A percentile compares a stretch with the other conserved stretches of the same genome.
phyloP scores from a whole-genome alignment of 2,797 vertebrate genomes.

The Pangasius larnaudii region DNA sequence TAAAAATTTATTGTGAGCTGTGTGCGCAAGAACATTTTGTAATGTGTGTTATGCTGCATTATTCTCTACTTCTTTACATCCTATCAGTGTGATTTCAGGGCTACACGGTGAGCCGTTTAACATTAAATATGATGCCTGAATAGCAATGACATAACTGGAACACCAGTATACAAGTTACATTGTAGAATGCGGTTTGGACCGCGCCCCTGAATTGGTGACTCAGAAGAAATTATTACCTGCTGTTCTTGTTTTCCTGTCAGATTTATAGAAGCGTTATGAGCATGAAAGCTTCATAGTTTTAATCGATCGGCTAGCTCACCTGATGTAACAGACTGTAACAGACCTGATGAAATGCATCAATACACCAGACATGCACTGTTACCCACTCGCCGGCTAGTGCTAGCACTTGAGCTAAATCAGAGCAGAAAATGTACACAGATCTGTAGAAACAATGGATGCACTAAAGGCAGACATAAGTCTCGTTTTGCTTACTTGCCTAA shows the following conservation, averaged over 20 bases:
- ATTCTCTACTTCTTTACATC: background rate
- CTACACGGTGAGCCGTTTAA: background rate
- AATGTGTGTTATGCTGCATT: background rate
- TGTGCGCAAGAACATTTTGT: background rate
- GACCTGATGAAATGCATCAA: too few relatives aligned
- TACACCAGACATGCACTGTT: too few relatives aligned
- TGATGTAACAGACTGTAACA: background rate
- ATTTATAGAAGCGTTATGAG: background rate
- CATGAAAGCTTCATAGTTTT: background rate
- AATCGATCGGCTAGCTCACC: background rate
- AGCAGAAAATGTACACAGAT: too few relatives aligned
- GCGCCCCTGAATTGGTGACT: background rate
- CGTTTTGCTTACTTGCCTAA: too few relatives aligned
- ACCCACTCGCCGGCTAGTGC: too few relatives aligned
- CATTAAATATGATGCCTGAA: background rate
- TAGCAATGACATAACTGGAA: background rate
- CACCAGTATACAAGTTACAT: background rate
- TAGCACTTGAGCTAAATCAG: too few relatives aligned
- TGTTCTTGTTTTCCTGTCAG: background rate
- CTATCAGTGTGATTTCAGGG: background rate
- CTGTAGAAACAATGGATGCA: too few relatives aligned
- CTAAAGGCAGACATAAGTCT: too few relatives aligned
- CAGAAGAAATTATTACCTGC: background rate
- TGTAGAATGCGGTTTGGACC: background rate
- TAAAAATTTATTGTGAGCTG: background rate